Conservation (phyloP, 2,797 vertebrate genomes). For the Ictinia mississippiensis region DNA sequence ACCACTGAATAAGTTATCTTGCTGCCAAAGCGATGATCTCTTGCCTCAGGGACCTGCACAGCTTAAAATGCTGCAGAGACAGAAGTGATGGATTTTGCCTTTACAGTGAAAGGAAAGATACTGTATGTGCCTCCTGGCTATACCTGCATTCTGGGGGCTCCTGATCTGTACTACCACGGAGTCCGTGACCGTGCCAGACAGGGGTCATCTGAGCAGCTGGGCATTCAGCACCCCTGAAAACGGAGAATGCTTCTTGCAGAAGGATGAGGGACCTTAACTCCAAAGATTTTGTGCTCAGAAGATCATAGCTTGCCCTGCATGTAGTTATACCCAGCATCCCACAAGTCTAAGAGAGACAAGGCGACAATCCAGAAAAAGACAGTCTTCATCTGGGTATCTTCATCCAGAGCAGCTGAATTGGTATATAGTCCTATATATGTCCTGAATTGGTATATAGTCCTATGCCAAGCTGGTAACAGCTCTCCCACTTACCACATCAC, state of each 20-base stretch:
- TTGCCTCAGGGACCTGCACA: not conserved
- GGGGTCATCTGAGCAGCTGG: not conserved
- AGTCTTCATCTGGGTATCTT: not conserved
- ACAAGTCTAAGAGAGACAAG: not conserved
- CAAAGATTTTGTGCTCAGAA: not conserved
- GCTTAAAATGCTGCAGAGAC: not conserved
- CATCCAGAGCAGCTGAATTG: not conserved
- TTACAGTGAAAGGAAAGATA: not conserved
- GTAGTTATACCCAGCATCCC: not conserved
- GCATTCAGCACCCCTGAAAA: not conserved
- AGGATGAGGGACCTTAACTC: not conserved
- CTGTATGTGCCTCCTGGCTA: not conserved
- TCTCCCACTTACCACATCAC: not conserved
- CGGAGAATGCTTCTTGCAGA: not conserved
- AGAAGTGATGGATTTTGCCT: not conserved
- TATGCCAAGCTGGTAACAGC: not conserved
- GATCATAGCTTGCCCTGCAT: not conserved
- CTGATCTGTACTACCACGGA: not conserved
- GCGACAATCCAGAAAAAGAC: not conserved
- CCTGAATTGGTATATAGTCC: not conserved
- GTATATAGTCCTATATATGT: not conserved
- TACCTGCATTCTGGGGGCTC: not conserved
- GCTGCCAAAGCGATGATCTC: not conserved
- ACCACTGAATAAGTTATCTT: not conserved
- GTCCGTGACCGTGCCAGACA: accelerated